Evolutionary conservation across 1,140 invertebrate species (phyloP), one percentile per base, ranked within the genome.

Genomic region (Plodia interpunctella): DNA sequence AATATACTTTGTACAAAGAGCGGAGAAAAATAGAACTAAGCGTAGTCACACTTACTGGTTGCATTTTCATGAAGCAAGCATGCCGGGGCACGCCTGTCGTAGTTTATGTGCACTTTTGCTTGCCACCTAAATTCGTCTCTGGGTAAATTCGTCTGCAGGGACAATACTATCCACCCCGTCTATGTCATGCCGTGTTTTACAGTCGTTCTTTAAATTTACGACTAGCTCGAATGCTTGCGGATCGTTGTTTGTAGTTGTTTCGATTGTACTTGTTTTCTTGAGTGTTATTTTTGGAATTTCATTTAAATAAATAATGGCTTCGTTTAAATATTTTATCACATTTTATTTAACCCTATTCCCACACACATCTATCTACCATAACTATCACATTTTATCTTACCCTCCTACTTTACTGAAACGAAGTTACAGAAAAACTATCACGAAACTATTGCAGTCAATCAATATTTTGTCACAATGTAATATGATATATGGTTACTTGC

Each of bases 91-190:
- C 38, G 38, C 38, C 38, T 44, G 38, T 44, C 38, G 38, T 44
- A 44, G 38, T 44, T 44, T 44, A 44, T 44, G 15, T 44, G 38
- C 38, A 44, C 38, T 44, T 44, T 44, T 44, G 38, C 38, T 44
- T 44, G 13, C 38, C 38, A 44, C 38, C 13, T 15, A 44, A 44
- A 44, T 44, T 44, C n/a, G 38, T 44, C 30, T 25, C 2, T 6
- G 21, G 21, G 21, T 25, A 25, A 25, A 25, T 25, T 25, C 21
- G 21, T 25, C 32, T 44, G 2, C 38, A 15, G 38, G 38, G 38
- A 44, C 38, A 44, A 44, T 44, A 15, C 38, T 17, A 44, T 44
- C 10, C 38, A 6, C 5, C 38, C 38, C 38, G 38, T 44, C 38
- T 44, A 3, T 44, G 38, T 44, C 15, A 15, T 15, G n/a, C 38